These are phyloP conservation scores for Setipinna tenuifilis DNA, from an alignment of 2,797 vertebrate species.

Conservation along the genomic window DNA sequence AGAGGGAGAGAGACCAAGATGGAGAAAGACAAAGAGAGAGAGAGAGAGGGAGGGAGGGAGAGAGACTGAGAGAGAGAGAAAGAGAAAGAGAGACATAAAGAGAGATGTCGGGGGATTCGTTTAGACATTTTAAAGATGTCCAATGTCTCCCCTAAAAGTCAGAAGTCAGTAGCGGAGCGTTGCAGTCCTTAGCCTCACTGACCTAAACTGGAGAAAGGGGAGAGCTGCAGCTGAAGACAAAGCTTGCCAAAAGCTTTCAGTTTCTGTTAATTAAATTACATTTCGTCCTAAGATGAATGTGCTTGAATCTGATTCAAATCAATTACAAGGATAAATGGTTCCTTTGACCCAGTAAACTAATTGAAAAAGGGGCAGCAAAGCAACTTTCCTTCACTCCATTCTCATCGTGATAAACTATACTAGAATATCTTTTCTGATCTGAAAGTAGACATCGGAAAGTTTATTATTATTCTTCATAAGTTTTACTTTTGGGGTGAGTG, in stretches of 20 bases:
- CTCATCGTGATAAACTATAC: background rate
- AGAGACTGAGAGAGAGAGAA: too few relatives aligned
- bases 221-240: background rate
- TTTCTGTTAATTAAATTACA: slow-evolving; percentile 28
- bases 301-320: slow-evolving; percentile 14
- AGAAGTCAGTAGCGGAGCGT: background rate
- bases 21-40: too few relatives aligned
- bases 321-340: slow-evolving; percentile 29
- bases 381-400: background rate
- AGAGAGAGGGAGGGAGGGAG: too few relatives aligned
- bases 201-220: background rate
- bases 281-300: slow-evolving; percentile 30
- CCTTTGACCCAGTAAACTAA: slow-evolving; percentile 32
- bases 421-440: background rate
- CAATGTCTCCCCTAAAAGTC: background rate
- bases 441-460: too few relatives aligned
- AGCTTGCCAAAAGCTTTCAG: slow-evolving; percentile 23
- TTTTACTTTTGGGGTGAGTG: too few relatives aligned
- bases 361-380: background rate
- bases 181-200: background rate
- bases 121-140: background rate
- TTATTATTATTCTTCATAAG: too few relatives aligned
- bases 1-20: too few relatives aligned
- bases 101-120: background rate
- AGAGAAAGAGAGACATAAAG: background rate